Base-by-base conservation (phyloP, 2,113 vertebrate genomes). In the Zosterops borbonicus region DNA sequence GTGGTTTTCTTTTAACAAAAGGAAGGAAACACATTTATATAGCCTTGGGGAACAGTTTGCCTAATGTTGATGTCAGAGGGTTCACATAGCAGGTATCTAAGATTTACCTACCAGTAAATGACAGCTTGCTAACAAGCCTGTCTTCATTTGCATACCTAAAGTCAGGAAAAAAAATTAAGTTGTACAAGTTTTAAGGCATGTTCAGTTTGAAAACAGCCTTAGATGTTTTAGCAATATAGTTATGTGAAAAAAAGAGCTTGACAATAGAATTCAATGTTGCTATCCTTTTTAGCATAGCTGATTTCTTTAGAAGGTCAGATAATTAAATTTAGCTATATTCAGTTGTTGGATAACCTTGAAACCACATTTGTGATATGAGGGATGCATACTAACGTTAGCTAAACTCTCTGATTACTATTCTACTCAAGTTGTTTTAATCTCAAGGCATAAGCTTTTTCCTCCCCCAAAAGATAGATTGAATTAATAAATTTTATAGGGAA, bases 281-380 rank as follows among this genome's bases (percentile, higher is more conserved):
- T 90, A 35, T 77, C 14, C 56, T 89, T 95, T 91, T 93, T 60
- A 78, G n/a, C 77, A 76, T 35, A 76, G 41, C n/a, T 76, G 35
- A 84, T 84, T 89, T 91, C 62, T 94, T 94, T 84, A 18, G 65
- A 91, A 92, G 58, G 69, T 91, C 70, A 91, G 44, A 82, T 60
- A 82, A 78, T 52, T 35, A 92, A 89, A 87, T 92, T 65, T 64
- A 83, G 10, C 41, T 89, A 47, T 91, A 41, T 86, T 90, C 83
- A 65, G 33, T 47, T 87, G 28, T 69, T 77, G 60, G 27, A 77
- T 94, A 95, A 90, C 82, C 93, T 96, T 96, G 94, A 96, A 95
- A 96, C 33, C 52, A 92, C 59, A 80, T 90, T 88, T 88, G 35
- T 69, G 46, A 16, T 69, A 65, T 11, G 52, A 89, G 37, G 28